A percentile compares a stretch with the other conserved stretches of the same genome.
Conservation (phyloP, 2,797 vertebrate genomes). For the Trachops cirrhosus region DNA sequence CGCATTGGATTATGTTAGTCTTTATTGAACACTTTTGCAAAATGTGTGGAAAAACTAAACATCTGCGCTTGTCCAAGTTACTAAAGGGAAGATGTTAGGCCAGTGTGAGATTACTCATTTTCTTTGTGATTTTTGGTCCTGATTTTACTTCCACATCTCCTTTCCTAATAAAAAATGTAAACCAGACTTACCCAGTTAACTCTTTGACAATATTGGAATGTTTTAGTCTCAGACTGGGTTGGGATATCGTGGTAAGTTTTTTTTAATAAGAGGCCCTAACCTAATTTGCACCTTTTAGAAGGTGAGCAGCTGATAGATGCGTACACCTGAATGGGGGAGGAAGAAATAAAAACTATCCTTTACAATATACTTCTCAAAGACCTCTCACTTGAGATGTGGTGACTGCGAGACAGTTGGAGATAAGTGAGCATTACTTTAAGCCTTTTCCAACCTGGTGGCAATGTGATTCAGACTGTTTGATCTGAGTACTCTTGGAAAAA, state of each 20-base stretch:
- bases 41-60: neutral
- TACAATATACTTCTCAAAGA: neutral
- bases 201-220: neutral
- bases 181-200: neutral
- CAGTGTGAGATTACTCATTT: neutral
- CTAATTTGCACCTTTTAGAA: constrained; percentile 37
- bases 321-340: neutral
- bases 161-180: neutral
- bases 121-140: neutral
- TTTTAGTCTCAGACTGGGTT: neutral
- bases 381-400: neutral
- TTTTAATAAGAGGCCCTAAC: neutral
- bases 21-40: constrained; percentile 19
- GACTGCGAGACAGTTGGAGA: neutral
- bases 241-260: neutral
- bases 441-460: neutral
- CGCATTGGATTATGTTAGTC: neutral
- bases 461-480: neutral
- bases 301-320: neutral
- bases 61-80: neutral
- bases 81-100: neutral
- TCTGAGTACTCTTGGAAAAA: neutral
- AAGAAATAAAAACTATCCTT: constrained; percentile 9
- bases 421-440: neutral
- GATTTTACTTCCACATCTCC: neutral